Evolutionary conservation across 2,113 vertebrate genomes (phyloP), one percentile per base, ranked within the genome.

Genomic region (Labeo catla): DNA sequence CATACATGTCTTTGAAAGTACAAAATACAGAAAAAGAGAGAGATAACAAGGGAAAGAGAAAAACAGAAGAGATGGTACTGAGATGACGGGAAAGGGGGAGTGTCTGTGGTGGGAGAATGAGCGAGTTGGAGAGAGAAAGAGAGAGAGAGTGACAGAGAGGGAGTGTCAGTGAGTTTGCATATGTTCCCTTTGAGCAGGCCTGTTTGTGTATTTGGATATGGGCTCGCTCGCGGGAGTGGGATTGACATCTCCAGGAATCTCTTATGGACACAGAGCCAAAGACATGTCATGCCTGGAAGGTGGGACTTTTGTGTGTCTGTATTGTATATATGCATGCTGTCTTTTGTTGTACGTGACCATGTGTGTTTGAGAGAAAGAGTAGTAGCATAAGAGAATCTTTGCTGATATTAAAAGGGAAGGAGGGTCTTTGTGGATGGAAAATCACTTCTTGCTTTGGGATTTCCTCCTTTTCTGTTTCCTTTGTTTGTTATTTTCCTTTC

Each of bases 341-440:
- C 4, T 57, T 83, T 28, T 85, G 79, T 61, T 72, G 86, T 87
- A 87, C 74, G 87, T 76, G 82, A 54, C 49, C 28, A n/a, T 74
- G 47, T 83, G 9, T 57, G 8, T 87, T 54, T 76, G 6, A 11
- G 47, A 12, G 50, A 61, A 59, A 50, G 43, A 43, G 34, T 66
- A 36, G 61, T 16, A 13, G 45, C 57, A 59, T n/a, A 21, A 34
- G 70, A 8, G 19, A 57, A 54, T 63, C 4, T 83, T 65, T 43
- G 10, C 39, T 57, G 19, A 28, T 52, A 2, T 80, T 81, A 45
- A 13, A 81, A 0, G 28, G 2, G 12, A 21, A 73, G 16, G 16
- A 74, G 36, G 21, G 70, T 78, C 11, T 74, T 96, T 96, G 96
- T 95, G 8, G 57, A 36, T 70, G 61, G 61, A 21, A 66, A 65